phyloP scores from a whole-genome alignment of 2,113 vertebrate species.

The Formicarius rufipectus region DNA sequence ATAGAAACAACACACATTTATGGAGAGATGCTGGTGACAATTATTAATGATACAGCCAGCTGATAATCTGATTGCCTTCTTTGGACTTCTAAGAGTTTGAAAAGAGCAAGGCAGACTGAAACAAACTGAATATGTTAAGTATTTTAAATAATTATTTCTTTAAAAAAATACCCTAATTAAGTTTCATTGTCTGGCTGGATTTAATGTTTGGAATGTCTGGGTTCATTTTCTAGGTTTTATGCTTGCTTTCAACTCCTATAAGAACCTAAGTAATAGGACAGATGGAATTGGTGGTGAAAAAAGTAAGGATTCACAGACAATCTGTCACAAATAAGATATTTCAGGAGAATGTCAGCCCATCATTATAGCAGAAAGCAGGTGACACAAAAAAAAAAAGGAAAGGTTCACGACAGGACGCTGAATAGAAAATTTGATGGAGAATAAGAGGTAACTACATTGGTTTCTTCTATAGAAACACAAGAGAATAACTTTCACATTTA shows the following conservation, averaged over 20 bases:
- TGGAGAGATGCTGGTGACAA: not conserved
- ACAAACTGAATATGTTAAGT: not conserved
- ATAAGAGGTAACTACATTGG: not conserved
- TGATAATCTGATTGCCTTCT: not conserved
- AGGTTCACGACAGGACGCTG: not conserved
- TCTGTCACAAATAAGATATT: not conserved
- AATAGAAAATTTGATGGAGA: not conserved
- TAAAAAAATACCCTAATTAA: not conserved
- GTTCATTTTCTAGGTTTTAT: not conserved
- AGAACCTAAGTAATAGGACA: not conserved
- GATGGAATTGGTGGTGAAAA: not conserved
- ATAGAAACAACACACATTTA: not conserved
- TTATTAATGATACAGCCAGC: not conserved
- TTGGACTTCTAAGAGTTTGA: not conserved
- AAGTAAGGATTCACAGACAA: not conserved
- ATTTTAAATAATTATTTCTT: not conserved
- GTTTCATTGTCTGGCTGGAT: not conserved
- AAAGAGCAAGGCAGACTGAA: not conserved
- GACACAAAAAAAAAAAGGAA: not conserved
- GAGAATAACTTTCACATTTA: not conserved
- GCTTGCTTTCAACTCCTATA: not conserved
- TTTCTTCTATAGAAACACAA: not conserved
- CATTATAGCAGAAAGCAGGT: not conserved
- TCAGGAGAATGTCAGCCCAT: not conserved
- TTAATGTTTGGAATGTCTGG: not conserved